Conservation (phyloP, 2,113 vertebrate genomes). For the Alligator sinensis region DNA sequence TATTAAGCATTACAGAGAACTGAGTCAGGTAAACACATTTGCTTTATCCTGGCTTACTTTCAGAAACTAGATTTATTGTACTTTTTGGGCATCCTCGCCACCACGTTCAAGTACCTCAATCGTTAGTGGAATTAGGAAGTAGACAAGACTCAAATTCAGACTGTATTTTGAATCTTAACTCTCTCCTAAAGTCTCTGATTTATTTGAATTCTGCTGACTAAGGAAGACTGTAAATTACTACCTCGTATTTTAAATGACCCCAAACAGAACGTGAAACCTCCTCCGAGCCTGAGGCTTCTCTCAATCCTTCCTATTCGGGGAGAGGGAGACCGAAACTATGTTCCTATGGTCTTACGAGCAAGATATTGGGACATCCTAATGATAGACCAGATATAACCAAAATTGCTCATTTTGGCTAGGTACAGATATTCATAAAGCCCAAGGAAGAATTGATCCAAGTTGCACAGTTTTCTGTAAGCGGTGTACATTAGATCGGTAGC, state of each 20-base stretch:
- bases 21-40: neutral
- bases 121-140: neutral
- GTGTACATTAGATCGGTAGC: too few relatives aligned
- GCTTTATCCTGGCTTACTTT: neutral
- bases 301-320: fast-evolving
- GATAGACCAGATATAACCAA: neutral
- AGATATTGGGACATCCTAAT: neutral
- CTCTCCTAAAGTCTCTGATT: neutral
- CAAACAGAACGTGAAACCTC: fast-evolving
- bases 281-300: fast-evolving
- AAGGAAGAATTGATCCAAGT: too few relatives aligned
- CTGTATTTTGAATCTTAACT: neutral
- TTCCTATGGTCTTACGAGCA: fast-evolving
- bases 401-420: too few relatives aligned
- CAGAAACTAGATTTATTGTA: neutral
- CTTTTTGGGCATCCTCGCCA: neutral
- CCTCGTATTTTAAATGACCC: fast-evolving
- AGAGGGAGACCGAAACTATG: neutral
- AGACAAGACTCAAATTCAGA: neutral
- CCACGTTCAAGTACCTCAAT: neutral
- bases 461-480: too few relatives aligned
- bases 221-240: fast-evolving
- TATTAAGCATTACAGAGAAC: neutral
- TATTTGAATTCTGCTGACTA: neutral
- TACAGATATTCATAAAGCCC: too few relatives aligned